phyloP scores from a whole-genome alignment of 2,113 vertebrate genomes.

The Nothobranchius kuhntae region DNA sequence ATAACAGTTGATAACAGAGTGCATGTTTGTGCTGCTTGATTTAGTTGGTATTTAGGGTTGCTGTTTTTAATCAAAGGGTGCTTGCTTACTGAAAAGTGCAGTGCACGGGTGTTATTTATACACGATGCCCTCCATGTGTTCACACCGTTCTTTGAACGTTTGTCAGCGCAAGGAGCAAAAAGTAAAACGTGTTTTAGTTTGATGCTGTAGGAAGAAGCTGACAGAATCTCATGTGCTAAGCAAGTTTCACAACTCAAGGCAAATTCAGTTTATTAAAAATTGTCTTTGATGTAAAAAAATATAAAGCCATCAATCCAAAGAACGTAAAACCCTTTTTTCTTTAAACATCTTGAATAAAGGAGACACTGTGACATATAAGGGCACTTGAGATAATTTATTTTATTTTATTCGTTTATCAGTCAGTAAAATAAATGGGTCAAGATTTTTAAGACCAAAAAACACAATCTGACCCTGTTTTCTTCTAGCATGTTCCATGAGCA shows the following conservation, averaged over 20 bases:
- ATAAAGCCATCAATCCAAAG: conserved; percentile 37
- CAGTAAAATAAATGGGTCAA: not conserved
- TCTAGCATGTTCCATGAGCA: conserved; percentile 1
- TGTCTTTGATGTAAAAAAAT: conserved; percentile 57
- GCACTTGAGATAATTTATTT: conserved; percentile 22
- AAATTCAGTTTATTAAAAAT: conserved; percentile 49
- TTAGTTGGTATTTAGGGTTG: not conserved
- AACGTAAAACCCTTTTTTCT: conserved; percentile 1
- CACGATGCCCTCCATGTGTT: conserved; percentile 20
- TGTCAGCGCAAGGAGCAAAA: conserved; percentile 4
- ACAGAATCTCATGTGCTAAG: conserved; percentile 29
- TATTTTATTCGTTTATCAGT: conserved; percentile 9
- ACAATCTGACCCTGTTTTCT: not conserved
- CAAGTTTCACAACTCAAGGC: conserved; percentile 40
- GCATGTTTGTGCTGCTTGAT: not conserved
- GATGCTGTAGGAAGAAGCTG: conserved; percentile 38
- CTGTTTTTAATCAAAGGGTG: conserved; percentile 6
- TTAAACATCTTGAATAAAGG: conserved; percentile 25
- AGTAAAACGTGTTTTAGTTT: conserved; percentile 21
- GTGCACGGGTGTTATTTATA: not conserved
- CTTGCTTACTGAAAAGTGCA: conserved; percentile 8
- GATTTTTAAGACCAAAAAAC: not conserved
- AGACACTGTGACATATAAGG: conserved; percentile 24
- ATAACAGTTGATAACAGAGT: not conserved
- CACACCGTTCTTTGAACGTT: conserved; percentile 19